phyloP scores from a whole-genome alignment of 2,113 vertebrate species.

The Silurus glanis region DNA sequence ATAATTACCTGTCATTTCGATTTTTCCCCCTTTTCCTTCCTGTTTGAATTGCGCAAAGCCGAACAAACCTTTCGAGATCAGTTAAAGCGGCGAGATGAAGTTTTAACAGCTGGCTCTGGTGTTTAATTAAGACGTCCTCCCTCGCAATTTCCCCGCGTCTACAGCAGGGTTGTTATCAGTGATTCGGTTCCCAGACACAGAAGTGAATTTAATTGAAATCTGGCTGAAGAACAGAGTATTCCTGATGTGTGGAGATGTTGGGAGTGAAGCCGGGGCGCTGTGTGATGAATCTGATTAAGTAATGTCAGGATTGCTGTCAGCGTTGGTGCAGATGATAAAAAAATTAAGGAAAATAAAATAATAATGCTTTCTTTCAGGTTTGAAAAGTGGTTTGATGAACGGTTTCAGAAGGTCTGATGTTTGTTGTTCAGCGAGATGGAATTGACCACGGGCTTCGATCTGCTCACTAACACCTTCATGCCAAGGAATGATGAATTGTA shows the following conservation, averaged over 20 bases:
- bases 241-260: background rate
- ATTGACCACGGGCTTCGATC: background rate
- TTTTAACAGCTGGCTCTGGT: slow-evolving; percentile 18
- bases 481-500: background rate
- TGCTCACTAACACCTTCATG: background rate
- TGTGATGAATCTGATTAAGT: background rate
- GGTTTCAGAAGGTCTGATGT: background rate
- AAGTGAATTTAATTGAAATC: slow-evolving; percentile 54
- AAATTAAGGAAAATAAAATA: too few species aligned
- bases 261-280: background rate
- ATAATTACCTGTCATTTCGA: slow-evolving; percentile 12
- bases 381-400: background rate
- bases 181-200: background rate
- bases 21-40: background rate
- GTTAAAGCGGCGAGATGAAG: slow-evolving; percentile 1
- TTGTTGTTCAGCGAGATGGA: background rate
- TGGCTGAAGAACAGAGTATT: slow-evolving; percentile 28
- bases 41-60: slow-evolving; percentile 1
- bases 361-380: background rate
- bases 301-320: background rate
- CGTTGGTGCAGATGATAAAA: background rate
- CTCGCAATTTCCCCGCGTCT: background rate
- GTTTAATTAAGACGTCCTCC: slow-evolving; percentile 46
- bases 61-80: background rate
- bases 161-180: slow-evolving; percentile 27